Percentiles rank a stretch among this genome's conserved stretches.
phyloP scores from a whole-genome alignment of 2,113 vertebrate species.

The Petroica traversi region DNA sequence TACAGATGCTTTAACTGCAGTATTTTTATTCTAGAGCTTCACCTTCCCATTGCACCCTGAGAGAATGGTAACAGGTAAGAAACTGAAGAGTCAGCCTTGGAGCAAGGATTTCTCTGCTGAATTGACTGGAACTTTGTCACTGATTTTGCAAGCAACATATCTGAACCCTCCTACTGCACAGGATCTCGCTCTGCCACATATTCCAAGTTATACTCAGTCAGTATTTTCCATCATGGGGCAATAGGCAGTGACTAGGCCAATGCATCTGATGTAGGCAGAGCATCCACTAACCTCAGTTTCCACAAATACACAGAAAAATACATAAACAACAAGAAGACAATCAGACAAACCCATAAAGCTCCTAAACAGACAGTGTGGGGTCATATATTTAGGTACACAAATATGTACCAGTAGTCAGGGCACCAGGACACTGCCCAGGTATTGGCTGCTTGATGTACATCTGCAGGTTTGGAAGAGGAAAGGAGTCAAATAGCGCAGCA shows the following conservation, averaged over 20 bases:
- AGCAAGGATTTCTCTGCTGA: background rate
- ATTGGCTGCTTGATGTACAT: background rate
- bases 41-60: background rate
- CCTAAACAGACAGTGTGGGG: background rate
- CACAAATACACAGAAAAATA: background rate
- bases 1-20: background rate
- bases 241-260: background rate
- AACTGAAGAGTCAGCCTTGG: background rate
- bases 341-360: background rate
- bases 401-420: background rate
- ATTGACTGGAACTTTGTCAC: background rate
- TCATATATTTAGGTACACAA: background rate
- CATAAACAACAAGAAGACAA: background rate
- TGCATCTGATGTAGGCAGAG: background rate
- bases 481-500: background rate
- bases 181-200: background rate
- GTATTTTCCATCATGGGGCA: background rate
- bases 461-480: background rate
- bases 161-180: background rate
- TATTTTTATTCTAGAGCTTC: background rate
- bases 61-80: background rate
- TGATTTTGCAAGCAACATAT: background rate
- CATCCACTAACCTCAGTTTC: background rate
- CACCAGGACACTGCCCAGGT: background rate
- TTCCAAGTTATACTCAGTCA: background rate